Evolutionary conservation across 2,797 vertebrate genomes (phyloP), one percentile per base, ranked within the genome.

Genomic region (Rhincodon typus): DNA sequence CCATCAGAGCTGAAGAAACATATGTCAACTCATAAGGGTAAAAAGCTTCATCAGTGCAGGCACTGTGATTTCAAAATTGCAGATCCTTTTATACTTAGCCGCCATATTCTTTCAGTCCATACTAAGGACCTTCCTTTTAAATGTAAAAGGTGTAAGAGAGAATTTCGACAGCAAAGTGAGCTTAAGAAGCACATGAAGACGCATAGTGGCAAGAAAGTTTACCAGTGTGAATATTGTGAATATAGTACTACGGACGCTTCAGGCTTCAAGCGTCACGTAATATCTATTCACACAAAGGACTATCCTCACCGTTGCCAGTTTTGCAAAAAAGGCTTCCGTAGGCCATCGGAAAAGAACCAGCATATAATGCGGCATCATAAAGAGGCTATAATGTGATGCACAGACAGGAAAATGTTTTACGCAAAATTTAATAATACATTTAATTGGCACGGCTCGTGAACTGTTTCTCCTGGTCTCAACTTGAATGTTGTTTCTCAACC

Each of bases 151-250:
- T 99, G 99, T 97, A 98, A 99, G 97, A 98, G 98, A 96, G 99
- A 98, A 94, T 99, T 99, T 96, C 98, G 99, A 96, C 98, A 99
- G 96, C 99, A 99, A 7, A 98, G 97, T 0, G 99, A 99, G 97
- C 98, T 99, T 70, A 99, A 99, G 97, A 99, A 99, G 97, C 99
- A 99, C 97, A 99, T 99, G 98, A 99, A 99, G 98, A 99, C 98
- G 50, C 99, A 99, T 98, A 99, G 98, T 57, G 99, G 99, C 96
- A 98, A 99, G 96, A 99, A 99, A 96, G 98, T 99, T 96, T 99
- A 99, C 97, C 99, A 99, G 96, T 99, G 99, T 97, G 98, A 99
- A 98, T 99, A 99, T 97, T 99, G 99, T 97, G 99, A 99, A 97
- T 99, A 99, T 96, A 99, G 98, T 98, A 99, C 99, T 97, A 99